Evolutionary conservation across 2,888 invertebrate species (phyloP).

Genomic region (Phaedon cochleariae): DNA sequence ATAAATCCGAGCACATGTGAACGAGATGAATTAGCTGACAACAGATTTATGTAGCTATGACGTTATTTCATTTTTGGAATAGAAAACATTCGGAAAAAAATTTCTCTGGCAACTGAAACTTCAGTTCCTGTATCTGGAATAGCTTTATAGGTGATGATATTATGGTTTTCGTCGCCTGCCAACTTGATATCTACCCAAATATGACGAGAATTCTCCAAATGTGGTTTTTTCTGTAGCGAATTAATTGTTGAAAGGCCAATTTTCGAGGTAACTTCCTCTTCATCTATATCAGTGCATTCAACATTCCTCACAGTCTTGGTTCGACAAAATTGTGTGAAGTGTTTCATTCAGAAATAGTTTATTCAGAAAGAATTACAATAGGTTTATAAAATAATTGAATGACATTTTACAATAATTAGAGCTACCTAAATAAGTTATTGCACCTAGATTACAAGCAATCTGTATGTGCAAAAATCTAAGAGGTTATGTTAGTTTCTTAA

Average conservation of each 20-base stretch:
- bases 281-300: background rate
- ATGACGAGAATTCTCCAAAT: background rate
- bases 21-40: background rate
- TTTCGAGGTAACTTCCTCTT: background rate
- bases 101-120: background rate
- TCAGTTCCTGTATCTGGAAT: background rate
- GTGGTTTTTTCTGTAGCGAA: background rate
- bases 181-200: background rate
- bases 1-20: background rate
- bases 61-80: background rate
- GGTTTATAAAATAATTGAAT: too few species aligned
- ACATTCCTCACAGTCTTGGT: background rate
- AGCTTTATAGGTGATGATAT: background rate
- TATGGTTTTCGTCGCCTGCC: background rate
- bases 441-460: too few species aligned
- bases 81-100: background rate
- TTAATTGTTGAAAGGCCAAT: background rate
- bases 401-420: too few species aligned
- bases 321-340: background rate
- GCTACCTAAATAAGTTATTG: too few species aligned
- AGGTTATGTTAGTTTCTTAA: too few species aligned
- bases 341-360: too few species aligned
- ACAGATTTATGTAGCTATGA: background rate
- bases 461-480: too few species aligned
- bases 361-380: too few species aligned